A percentile compares a stretch with the other conserved stretches of the same genome.
phyloP scores from a whole-genome alignment of 2,113 vertebrate species.

The Dipodomys ordii region DNA sequence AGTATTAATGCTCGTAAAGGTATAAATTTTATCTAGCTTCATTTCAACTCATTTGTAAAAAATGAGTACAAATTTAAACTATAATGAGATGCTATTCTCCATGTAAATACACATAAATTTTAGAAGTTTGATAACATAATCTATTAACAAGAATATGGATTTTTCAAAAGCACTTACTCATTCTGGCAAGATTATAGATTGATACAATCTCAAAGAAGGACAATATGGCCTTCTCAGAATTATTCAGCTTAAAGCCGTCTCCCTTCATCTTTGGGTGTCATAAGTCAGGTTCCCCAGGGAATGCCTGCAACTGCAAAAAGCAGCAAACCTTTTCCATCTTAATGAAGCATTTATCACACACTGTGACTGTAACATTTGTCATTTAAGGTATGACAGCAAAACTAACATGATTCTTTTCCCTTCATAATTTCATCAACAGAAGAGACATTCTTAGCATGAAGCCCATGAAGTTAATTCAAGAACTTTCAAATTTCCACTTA shows the following conservation, averaged over 20 bases:
- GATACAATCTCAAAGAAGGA: background rate
- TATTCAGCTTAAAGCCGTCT: background rate
- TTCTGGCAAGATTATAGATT: background rate
- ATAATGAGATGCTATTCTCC: slow-evolving; percentile 18
- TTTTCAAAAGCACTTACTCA: background rate
- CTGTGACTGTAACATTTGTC: background rate
- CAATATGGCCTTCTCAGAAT: slow-evolving; percentile 21
- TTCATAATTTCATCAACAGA: background rate
- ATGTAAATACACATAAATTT: background rate
- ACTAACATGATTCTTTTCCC: background rate
- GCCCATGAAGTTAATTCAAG: background rate
- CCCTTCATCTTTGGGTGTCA: background rate
- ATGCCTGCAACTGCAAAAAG: background rate
- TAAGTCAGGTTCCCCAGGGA: no score
- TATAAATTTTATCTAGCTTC: slow-evolving; percentile 9
- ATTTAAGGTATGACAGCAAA: background rate
- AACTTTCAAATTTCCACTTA: background rate
- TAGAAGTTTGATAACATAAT: background rate
- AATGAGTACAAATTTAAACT: slow-evolving; percentile 36
- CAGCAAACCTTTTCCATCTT: background rate
- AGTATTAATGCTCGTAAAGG: background rate
- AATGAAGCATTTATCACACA: background rate
- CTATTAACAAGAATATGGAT: slow-evolving; percentile 11
- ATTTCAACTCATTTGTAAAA: background rate
- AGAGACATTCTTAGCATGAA: background rate